Evolutionary conservation across 2,113 vertebrate species (phyloP).

Genomic region (Apeltes quadracus): DNA sequence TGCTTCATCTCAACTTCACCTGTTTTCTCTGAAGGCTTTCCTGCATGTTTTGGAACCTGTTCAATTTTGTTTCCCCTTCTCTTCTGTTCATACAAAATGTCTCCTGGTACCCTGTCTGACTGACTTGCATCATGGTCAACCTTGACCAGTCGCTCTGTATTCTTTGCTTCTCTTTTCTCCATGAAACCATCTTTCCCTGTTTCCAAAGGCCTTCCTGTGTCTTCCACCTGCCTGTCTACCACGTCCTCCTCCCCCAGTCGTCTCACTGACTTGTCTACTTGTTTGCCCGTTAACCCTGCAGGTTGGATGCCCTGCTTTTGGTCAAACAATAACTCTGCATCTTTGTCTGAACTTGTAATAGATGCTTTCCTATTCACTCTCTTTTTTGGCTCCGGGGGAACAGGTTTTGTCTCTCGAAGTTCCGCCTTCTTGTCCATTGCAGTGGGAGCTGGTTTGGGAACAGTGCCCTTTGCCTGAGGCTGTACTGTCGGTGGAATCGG

Average conservation of each 20-base stretch:
- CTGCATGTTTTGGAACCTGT: conserved; percentile 18
- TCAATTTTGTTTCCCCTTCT: conserved; percentile 24
- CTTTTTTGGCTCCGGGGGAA: conserved; percentile 63
- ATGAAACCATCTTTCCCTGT: conserved; percentile 12
- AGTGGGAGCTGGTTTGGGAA: conserved; percentile 13
- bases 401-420: conserved; percentile 26
- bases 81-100: conserved; percentile 23
- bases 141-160: conserved; percentile 5
- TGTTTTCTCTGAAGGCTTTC: conserved; percentile 20
- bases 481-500: background rate
- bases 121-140: conserved; percentile 20
- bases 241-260: conserved; percentile 12
- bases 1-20: conserved; percentile 15
- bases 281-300: conserved; percentile 14
- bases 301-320: conserved; percentile 12
- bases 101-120: conserved; percentile 12
- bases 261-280: conserved; percentile 9
- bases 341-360: conserved; percentile 59
- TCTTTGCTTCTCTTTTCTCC: conserved; percentile 16
- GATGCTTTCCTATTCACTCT: conserved; percentile 56
- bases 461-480: conserved; percentile 20
- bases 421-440: conserved; percentile 28
- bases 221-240: conserved; percentile 11
- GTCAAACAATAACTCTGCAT: conserved; percentile 26
- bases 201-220: conserved; percentile 1